Percentiles rank a stretch among this genome's conserved stretches.
Evolutionary conservation across 2,113 vertebrate genomes (phyloP).

Genomic region (Scortum barcoo): DNA sequence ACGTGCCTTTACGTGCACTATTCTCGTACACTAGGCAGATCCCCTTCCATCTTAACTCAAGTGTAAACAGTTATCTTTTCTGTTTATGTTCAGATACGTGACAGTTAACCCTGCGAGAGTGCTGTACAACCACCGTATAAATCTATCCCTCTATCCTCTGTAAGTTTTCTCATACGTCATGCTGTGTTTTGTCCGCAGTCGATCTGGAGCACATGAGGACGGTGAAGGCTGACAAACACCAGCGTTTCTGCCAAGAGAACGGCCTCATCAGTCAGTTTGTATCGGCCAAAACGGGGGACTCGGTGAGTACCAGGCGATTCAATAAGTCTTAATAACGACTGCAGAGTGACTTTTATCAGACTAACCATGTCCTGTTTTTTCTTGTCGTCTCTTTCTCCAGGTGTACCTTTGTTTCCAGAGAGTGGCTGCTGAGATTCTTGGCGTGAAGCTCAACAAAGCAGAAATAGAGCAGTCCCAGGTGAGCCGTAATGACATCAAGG

Average conservation of each 20-base stretch:
- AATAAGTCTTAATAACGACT: neutral
- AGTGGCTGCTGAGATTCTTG: slow-evolving; percentile 96
- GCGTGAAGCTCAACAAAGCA: slow-evolving; percentile 98
- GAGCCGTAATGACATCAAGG: slow-evolving; percentile 55
- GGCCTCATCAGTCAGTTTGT: slow-evolving; percentile 95
- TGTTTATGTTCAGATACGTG: slow-evolving; percentile 71
- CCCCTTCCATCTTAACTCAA: slow-evolving; percentile 61
- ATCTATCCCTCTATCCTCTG: slow-evolving; percentile 54
- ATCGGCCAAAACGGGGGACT: slow-evolving; percentile 97
- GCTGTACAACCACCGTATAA: slow-evolving; percentile 53
- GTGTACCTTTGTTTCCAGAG: slow-evolving; percentile 98
- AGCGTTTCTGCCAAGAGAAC: slow-evolving; percentile 97
- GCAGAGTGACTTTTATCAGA: neutral
- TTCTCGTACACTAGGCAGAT: slow-evolving; percentile 60
- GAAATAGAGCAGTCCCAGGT: slow-evolving; percentile 99
- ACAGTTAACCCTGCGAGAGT: slow-evolving; percentile 59
- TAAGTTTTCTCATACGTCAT: slow-evolving; percentile 63
- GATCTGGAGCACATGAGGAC: slow-evolving; percentile 98
- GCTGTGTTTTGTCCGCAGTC: slow-evolving; percentile 85
- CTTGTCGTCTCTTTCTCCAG: slow-evolving; percentile 81
- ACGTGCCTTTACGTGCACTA: slow-evolving; percentile 21
- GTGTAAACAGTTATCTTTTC: slow-evolving; percentile 73
- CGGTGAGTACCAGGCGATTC: slow-evolving; percentile 86
- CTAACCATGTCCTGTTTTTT: neutral
- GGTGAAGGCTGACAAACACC: slow-evolving; percentile 96